Evolutionary conservation across 2,797 vertebrate genomes (phyloP).

Genomic region (Nyctalus aviator): DNA sequence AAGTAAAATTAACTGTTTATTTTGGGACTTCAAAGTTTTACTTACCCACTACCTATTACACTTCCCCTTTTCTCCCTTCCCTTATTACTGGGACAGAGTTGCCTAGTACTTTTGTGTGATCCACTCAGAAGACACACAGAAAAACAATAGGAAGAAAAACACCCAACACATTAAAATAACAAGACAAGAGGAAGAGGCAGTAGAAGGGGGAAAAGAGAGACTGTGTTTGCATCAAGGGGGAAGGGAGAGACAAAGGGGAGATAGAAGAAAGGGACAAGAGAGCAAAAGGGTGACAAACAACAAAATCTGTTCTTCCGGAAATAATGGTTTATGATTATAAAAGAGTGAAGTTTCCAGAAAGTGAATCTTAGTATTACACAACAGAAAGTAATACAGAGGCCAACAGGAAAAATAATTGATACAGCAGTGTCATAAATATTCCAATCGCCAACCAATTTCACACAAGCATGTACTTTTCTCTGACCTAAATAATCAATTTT

Average conservation of each 20-base stretch:
- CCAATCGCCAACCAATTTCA: slow-evolving; percentile 63
- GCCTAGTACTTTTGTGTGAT: not conserved
- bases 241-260: slow-evolving; percentile 29
- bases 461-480: slow-evolving; percentile 34
- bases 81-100: slow-evolving; percentile 40
- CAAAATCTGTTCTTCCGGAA: slow-evolving; percentile 55
- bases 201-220: not conserved
- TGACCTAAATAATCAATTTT: slow-evolving; percentile 58
- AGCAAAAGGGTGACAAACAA: not conserved
- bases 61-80: slow-evolving; percentile 6
- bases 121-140: slow-evolving; percentile 54
- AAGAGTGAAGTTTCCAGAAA: slow-evolving; percentile 69
- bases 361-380: slow-evolving; percentile 75
- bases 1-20: slow-evolving; percentile 45
- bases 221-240: not conserved
- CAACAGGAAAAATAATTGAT: slow-evolving; percentile 62
- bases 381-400: slow-evolving; percentile 72
- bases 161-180: slow-evolving; percentile 38
- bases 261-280: not conserved
- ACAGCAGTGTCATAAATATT: slow-evolving; percentile 56
- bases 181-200: not conserved
- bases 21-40: slow-evolving; percentile 49
- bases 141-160: slow-evolving; percentile 44
- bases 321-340: slow-evolving; percentile 59
- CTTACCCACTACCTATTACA: slow-evolving; percentile 28